phyloP scores from a whole-genome alignment of 2,113 vertebrate genomes.

The Epinephelus moara region DNA sequence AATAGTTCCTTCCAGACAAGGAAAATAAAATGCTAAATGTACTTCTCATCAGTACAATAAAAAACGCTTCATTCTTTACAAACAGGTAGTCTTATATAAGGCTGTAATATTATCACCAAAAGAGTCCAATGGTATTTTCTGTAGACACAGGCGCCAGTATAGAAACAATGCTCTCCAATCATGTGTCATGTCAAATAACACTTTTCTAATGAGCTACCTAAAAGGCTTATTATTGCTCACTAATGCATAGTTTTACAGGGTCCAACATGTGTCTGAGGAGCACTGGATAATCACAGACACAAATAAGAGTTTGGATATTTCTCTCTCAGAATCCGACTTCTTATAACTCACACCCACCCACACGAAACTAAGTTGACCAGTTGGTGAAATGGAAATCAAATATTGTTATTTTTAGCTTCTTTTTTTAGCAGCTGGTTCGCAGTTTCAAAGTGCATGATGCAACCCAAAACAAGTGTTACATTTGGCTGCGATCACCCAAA shows the following conservation, averaged over 20 bases:
- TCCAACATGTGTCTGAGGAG: slow-evolving; percentile 53
- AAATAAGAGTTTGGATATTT: slow-evolving; percentile 45
- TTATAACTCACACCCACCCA: slow-evolving; percentile 10
- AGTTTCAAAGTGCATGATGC: slow-evolving; percentile 22
- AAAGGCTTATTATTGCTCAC: slow-evolving; percentile 62
- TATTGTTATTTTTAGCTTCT: slow-evolving; percentile 28
- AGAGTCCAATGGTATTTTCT: slow-evolving; percentile 57
- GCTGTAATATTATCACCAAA: slow-evolving; percentile 38
- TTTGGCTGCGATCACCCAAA: not conserved
- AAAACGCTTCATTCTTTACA: slow-evolving; percentile 52
- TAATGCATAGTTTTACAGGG: slow-evolving; percentile 16
- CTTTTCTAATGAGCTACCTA: slow-evolving; percentile 75
- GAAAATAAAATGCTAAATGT: slow-evolving; percentile 39
- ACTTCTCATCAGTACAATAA: slow-evolving; percentile 49
- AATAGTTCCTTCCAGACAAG: slow-evolving; percentile 53
- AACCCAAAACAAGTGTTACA: slow-evolving; percentile 9
- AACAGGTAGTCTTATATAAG: slow-evolving; percentile 49
- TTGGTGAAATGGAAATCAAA: slow-evolving; percentile 37
- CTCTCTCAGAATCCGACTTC: slow-evolving; percentile 19
- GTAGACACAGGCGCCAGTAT: slow-evolving; percentile 61
- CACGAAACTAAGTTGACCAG: slow-evolving; percentile 33
- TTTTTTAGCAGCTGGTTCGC: slow-evolving; percentile 36
- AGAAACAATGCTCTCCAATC: slow-evolving; percentile 63
- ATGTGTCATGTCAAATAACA: slow-evolving; percentile 71
- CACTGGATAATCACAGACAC: slow-evolving; percentile 33